Evolutionary conservation across 2,113 vertebrate species (phyloP).

Genomic region (Daubentonia madagascariensis): DNA sequence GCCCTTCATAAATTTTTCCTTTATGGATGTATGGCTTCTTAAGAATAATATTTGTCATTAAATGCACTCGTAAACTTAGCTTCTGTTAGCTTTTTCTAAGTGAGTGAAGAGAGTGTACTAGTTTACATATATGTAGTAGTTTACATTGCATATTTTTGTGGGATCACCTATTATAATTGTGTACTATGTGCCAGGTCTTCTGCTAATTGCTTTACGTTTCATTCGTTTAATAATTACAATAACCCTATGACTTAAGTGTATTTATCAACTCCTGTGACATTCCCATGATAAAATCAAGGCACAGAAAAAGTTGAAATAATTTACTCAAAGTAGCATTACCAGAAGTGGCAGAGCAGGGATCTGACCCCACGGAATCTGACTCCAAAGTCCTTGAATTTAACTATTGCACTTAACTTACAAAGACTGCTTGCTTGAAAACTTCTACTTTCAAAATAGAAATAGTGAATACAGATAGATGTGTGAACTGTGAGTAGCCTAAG

Average conservation of each 20-base stretch:
- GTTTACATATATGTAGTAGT: not conserved
- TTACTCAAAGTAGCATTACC: not conserved
- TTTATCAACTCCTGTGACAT: not conserved
- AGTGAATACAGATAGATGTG: not conserved
- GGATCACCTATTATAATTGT: not conserved
- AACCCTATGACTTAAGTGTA: not conserved
- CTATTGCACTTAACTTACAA: not conserved
- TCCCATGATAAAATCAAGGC: not conserved
- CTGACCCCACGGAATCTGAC: slow-evolving; percentile 1
- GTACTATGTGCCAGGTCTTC: not conserved
- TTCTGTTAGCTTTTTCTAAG: not conserved
- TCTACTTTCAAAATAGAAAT: not conserved
- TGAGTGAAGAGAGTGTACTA: not conserved
- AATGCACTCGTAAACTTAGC: not conserved
- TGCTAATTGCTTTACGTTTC: not conserved
- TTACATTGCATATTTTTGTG: not conserved
- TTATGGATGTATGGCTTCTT: not conserved
- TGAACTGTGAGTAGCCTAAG: not conserved
- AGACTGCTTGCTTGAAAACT: not conserved
- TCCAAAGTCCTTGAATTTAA: not conserved
- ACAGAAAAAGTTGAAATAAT: not conserved
- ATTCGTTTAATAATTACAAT: not conserved
- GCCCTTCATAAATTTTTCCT: not conserved
- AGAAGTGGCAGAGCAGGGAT: not conserved
- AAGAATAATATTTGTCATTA: not conserved